Conservation (phyloP, 2,113 vertebrate species). For the Scalopus aquaticus region DNA sequence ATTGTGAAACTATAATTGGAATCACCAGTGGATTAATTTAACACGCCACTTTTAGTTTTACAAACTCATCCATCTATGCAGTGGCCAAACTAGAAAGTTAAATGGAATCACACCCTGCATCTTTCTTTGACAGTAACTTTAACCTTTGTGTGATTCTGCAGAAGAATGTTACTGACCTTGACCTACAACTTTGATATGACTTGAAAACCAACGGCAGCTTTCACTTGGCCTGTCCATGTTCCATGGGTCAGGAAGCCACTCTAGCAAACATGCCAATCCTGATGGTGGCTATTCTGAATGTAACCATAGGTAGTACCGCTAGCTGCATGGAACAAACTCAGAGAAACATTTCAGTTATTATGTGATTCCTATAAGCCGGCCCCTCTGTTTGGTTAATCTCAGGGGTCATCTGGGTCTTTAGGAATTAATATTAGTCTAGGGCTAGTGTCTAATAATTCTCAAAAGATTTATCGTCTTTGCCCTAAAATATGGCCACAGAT, state of each 20-base stretch:
- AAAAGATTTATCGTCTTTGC: neutral
- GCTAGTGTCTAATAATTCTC: neutral
- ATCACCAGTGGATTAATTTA: neutral
- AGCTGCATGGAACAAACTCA: neutral
- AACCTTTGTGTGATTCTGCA: neutral
- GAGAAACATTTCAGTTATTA: neutral
- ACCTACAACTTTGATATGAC: neutral
- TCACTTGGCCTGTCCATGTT: neutral
- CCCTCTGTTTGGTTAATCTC: neutral
- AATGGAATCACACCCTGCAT: neutral
- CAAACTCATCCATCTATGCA: neutral
- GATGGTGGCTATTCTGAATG: neutral
- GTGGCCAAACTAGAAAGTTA: neutral
- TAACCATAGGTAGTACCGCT: neutral
- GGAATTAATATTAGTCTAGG: neutral
- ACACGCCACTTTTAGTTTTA: neutral
- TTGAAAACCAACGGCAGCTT: neutral
- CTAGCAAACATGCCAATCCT: neutral
- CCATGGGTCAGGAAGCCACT: neutral
- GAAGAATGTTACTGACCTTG: neutral
- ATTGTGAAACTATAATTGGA: neutral
- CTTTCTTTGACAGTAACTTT: neutral
- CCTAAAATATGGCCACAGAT: neutral
- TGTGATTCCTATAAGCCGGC: neutral
- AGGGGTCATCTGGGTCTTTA: neutral